Evolutionary conservation across 2,888 invertebrate genomes (phyloP), one percentile per base, ranked within the genome.

Genomic region (Drosophila prolongata): DNA sequence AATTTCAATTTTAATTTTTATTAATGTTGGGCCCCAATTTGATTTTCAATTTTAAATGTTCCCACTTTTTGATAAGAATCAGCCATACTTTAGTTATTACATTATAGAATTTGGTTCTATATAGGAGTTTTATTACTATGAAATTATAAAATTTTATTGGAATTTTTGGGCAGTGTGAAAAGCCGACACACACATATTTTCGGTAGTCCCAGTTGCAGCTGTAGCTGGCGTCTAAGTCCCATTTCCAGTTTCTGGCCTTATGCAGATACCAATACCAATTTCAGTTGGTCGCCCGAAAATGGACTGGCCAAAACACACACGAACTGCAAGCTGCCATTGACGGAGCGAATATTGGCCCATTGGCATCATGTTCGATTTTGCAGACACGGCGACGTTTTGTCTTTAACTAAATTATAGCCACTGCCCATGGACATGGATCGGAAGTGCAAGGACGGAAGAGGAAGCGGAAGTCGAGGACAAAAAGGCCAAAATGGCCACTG

Each of bases 371-470:
- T 66, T 68, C 69, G 62, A 74, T 78, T 75, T 81, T 70, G 72
- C 84, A 83, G 82, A 77, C 85, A 88, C 72, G 60, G 78, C 75
- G 82, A 72, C 84, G 87, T 84, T 82, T 74, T 75, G 83, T 74
- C 83, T 83, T 83, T 86, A 83, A 87, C 83, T 75, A 81, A 83
- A 87, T 83, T 83, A 83, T 87, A 87, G 85, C 72, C 68, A 76
- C 68, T 62, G 56, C 64, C 60, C 68, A 77, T 70, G 69, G 69
- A 62, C 64, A 75, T 55, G 69, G 65, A 57, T 49, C 27, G 49
- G 43, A 50, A 35, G 53, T 44, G 35, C 65, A 43, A 16, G 53
- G 37, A 24, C 64, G 14, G 44, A 43, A 43, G 56, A 43, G 64
- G 65, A 65, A 54, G 40, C 65, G 65, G 65, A 66, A 54, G 65